A percentile compares a stretch with the other conserved stretches of the same genome.
phyloP scores from a whole-genome alignment of 2,888 invertebrate genomes.

The Luperina testacea region DNA sequence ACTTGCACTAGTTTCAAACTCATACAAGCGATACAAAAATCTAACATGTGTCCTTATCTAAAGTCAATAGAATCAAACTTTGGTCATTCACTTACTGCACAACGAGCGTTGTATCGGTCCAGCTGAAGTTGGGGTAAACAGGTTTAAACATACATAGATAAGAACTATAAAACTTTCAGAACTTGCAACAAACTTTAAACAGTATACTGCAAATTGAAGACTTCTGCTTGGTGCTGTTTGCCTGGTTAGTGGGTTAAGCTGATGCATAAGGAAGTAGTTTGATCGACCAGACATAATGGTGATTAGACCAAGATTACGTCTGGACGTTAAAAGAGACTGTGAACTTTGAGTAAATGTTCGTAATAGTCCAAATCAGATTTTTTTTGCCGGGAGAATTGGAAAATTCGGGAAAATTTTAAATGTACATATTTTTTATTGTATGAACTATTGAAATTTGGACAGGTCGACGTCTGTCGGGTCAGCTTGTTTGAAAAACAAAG shows the following conservation, averaged over 20 bases:
- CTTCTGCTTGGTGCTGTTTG: background rate
- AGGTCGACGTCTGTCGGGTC: background rate
- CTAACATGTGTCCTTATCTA: conserved; percentile 16
- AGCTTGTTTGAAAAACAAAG: background rate
- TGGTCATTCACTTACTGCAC: conserved; percentile 38
- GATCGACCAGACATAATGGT: background rate
- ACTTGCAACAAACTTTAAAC: conserved; percentile 9
- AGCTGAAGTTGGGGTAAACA: conserved; percentile 22
- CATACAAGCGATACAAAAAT: conserved; percentile 27
- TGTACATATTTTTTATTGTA: background rate
- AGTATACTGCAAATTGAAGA: conserved; percentile 40
- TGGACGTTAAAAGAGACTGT: too few relatives aligned
- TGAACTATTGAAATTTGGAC: too few relatives aligned
- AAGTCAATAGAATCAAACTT: conserved; percentile 42
- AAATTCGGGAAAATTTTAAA: background rate
- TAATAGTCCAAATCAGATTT: too few relatives aligned
- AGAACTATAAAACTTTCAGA: conserved; percentile 23
- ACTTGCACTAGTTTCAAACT: conserved; percentile 1
- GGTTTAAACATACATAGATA: conserved; percentile 23
- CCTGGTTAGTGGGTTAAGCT: background rate
- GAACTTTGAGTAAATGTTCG: too few relatives aligned
- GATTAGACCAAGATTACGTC: too few relatives aligned
- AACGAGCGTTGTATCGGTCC: conserved; percentile 3
- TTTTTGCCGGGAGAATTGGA: too few relatives aligned
- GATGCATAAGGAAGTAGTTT: background rate